Evolutionary conservation across 2,113 vertebrate species (phyloP).

Genomic region (Phaethornis superciliosus): DNA sequence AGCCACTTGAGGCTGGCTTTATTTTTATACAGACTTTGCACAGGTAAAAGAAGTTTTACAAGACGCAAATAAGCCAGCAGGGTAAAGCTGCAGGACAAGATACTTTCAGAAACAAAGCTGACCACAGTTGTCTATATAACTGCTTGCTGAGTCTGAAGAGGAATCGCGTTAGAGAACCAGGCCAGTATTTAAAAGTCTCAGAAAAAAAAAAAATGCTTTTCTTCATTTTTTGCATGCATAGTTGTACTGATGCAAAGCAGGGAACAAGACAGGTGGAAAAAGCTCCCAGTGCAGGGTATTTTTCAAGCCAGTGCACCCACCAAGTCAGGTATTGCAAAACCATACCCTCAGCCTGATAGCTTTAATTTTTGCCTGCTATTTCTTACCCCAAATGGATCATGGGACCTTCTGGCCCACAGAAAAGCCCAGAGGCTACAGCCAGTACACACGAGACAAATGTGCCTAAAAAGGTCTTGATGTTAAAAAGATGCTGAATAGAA

Average conservation of each 20-base stretch:
- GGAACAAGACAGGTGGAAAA: background rate
- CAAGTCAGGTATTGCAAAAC: background rate
- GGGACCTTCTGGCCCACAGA: constrained; percentile 60
- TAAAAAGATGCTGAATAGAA: constrained; percentile 57
- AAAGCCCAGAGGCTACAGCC: constrained; percentile 46
- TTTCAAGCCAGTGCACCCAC: background rate
- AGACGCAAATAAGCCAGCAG: background rate
- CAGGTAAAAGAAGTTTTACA: fast-evolving
- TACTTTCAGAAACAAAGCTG: background rate
- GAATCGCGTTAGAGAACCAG: background rate
- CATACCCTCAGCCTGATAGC: background rate
- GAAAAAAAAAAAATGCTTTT: background rate
- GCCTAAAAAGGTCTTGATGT: constrained; percentile 52
- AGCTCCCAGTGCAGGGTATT: background rate
- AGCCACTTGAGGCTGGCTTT: background rate
- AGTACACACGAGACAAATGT: constrained; percentile 45
- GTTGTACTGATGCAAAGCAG: background rate
- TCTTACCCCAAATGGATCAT: constrained; percentile 61
- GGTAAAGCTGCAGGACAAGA: background rate
- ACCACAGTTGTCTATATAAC: background rate
- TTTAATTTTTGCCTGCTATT: background rate
- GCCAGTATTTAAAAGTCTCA: background rate
- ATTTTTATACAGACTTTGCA: background rate
- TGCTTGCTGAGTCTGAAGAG: background rate
- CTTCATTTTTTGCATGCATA: background rate